phyloP scores from a whole-genome alignment of 2,888 invertebrate genomes.

The Metellina segmentata region DNA sequence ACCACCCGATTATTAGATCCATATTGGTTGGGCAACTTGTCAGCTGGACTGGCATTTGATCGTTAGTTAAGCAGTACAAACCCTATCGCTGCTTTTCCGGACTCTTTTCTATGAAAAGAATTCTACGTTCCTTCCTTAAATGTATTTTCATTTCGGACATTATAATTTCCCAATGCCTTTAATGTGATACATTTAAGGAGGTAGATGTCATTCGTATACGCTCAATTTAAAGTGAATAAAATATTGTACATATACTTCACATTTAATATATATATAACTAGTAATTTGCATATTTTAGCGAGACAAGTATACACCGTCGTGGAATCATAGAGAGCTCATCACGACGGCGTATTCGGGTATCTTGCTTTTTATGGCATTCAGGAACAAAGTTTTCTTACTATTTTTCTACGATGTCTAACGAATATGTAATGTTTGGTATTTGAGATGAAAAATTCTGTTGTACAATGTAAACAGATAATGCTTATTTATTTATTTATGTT shows the following conservation, averaged over 20 bases:
- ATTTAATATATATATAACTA: slow-evolving; percentile 37
- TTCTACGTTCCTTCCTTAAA: slow-evolving; percentile 5
- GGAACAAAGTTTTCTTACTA: slow-evolving; percentile 6
- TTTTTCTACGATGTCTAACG: slow-evolving; percentile 27
- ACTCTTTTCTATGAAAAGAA: slow-evolving; percentile 55
- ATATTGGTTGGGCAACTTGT: slow-evolving; percentile 16
- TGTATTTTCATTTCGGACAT: slow-evolving; percentile 14
- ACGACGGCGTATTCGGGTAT: background rate
- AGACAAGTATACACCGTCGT: slow-evolving; percentile 8
- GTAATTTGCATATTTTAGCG: background rate
- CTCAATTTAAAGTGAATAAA: slow-evolving; percentile 44
- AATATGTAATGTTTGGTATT: slow-evolving; percentile 43
- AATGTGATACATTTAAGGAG: slow-evolving; percentile 16
- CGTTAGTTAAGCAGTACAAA: slow-evolving; percentile 12
- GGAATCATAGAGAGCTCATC: background rate
- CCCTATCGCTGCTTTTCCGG: background rate
- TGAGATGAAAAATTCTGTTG: slow-evolving; percentile 41
- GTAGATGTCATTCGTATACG: background rate
- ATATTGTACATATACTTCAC: slow-evolving; percentile 35
- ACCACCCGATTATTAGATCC: background rate
- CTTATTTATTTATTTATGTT: slow-evolving; percentile 74
- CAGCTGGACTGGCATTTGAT: slow-evolving; percentile 67
- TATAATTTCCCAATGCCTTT: slow-evolving; percentile 24
- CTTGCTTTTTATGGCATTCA: slow-evolving; percentile 5
- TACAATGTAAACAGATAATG: slow-evolving; percentile 39